phyloP scores from a whole-genome alignment of 2,113 vertebrate genomes.

The Antechinus flavipes region DNA sequence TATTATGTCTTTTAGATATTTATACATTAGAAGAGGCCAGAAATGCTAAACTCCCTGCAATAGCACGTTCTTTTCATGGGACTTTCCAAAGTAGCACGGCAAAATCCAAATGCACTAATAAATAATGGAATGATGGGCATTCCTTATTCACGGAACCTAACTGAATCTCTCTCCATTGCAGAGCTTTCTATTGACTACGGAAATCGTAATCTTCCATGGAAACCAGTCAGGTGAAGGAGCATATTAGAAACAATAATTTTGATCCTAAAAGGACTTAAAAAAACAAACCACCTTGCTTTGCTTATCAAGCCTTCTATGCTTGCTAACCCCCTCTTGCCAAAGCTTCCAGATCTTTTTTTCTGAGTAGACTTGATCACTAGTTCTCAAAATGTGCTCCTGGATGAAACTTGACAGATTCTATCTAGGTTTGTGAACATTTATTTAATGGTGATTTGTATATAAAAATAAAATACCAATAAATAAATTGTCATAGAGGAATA shows the following conservation, averaged over 20 bases:
- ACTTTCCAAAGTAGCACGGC: constrained; percentile 23
- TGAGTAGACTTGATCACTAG: background rate
- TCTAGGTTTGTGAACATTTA: constrained; percentile 24
- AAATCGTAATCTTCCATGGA: constrained; percentile 60
- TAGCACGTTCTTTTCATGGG: constrained; percentile 8
- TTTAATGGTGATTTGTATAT: constrained; percentile 6
- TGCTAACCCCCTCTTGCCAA: background rate
- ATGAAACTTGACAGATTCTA: constrained; percentile 2
- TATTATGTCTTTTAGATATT: constrained; percentile 41
- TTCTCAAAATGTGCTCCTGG: constrained; percentile 12
- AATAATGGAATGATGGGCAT: background rate
- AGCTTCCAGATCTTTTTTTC: background rate
- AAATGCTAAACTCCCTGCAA: background rate
- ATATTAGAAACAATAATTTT: constrained; percentile 64
- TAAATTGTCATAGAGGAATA: background rate
- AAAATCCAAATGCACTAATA: constrained; percentile 51
- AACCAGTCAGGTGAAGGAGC: constrained; percentile 42
- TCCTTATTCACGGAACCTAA: constrained; percentile 47
- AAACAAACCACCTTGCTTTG: constrained; percentile 49
- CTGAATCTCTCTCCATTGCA: constrained; percentile 63
- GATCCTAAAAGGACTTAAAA: constrained; percentile 17
- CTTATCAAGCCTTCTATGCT: constrained; percentile 11
- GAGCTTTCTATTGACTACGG: constrained; percentile 46
- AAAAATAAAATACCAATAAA: background rate
- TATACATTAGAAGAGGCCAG: background rate